Evolutionary conservation across 2,888 invertebrate species (phyloP).

Genomic region (Eupeodes luniger): DNA sequence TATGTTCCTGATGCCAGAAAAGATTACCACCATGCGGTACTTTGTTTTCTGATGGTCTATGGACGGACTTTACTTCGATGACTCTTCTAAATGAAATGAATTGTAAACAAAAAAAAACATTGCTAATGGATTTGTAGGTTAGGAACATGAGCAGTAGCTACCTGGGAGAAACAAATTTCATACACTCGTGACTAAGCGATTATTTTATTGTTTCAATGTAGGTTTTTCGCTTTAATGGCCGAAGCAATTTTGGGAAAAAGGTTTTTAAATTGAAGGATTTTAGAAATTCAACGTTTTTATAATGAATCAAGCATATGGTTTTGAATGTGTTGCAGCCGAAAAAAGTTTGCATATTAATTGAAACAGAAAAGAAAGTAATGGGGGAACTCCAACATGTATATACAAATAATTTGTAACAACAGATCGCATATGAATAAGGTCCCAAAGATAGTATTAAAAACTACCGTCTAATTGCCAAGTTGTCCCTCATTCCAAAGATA

Average conservation of each 20-base stretch:
- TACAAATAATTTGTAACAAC: too few species aligned
- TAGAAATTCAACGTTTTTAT: neutral
- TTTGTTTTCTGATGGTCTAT: conserved; percentile 31
- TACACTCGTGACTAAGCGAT: conserved; percentile 56
- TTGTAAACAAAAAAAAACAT: conserved; percentile 7
- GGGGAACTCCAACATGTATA: too few species aligned
- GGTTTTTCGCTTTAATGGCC: conserved; percentile 31
- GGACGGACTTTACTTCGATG: neutral
- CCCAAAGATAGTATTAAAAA: too few species aligned
- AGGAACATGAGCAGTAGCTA: neutral
- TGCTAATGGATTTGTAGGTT: conserved; percentile 20
- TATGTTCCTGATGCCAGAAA: conserved; percentile 40
- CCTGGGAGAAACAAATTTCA: neutral
- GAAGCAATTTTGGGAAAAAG: neutral
- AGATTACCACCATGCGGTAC: conserved; percentile 21
- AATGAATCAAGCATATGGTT: neutral
- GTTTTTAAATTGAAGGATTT: neutral
- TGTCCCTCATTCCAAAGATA: too few species aligned
- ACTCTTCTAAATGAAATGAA: conserved; percentile 28
- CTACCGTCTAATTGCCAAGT: too few species aligned
- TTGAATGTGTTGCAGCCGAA: too few species aligned
- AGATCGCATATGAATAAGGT: too few species aligned
- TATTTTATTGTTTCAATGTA: conserved; percentile 57
- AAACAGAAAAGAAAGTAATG: too few species aligned
- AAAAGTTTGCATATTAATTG: too few species aligned